Base-by-base conservation (phyloP, 2,113 vertebrate species). In the Ctenodactylus gundi region DNA sequence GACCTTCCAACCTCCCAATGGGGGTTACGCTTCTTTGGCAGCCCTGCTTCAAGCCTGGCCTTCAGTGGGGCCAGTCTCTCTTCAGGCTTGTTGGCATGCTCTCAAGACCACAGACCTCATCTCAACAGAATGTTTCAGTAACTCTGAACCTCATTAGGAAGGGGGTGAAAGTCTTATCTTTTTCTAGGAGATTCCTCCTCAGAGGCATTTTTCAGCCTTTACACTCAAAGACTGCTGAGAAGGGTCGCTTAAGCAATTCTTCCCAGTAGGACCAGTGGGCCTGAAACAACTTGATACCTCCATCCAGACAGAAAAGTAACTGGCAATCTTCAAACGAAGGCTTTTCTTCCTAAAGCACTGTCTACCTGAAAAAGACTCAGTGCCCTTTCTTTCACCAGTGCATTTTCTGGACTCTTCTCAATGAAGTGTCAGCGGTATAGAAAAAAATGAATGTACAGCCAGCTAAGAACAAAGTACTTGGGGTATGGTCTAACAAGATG, bases 401-500 rank as follows among this genome's bases (percentile, higher is more conserved):
- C 73, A 25, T 31, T 36, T 34, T 12, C n/a, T 91, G 73, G n/a
- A 49, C 31, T 77, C 65, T 90, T 25, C 15, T 21, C 3, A 25
- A 31, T 23, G 36, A 44, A 65, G 20, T 70, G 21, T n/a, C 60
- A 34, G 29, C 23, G 10, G 86, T 34, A 90, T 49, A 44, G 27
- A 8, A 8, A 20, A n/a, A 67, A 58, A 57, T 6, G 51, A 91
- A 36, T 11, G 53, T 51, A 39, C 64, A 55, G 39, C 64, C n/a
- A 7, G 21, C 51, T 27, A 17, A 83, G 78, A 62, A 62, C 39
- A 57, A 23, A 6, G 18, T 11, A 18, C 49, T 13, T 21, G 21
- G 49, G 51, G 27, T 8, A 5, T 1, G 0, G 8, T 9, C 64
- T 29, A 27, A 51, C 44, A n/a, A 53, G 64, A 60, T 1, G 0